Evolutionary conservation across 2,113 vertebrate species (phyloP).

Genomic region (Syngnathus typhle): DNA sequence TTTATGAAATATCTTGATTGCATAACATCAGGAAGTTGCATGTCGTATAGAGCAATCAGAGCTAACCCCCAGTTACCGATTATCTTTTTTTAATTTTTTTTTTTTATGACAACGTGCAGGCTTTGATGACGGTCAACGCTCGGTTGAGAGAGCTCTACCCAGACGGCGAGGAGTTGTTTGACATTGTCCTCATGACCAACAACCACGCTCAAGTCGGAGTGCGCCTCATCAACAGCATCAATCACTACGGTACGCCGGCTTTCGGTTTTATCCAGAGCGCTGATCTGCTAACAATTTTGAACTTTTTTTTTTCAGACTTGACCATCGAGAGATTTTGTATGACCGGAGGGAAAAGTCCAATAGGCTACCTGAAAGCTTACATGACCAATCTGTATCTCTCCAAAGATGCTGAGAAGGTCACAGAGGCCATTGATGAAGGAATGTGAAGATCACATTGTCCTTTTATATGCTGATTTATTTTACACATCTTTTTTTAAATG

Average conservation of each 20-base stretch:
- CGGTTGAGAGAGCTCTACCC: constrained; percentile 84
- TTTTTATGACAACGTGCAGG: constrained; percentile 38
- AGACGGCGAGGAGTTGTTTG: constrained; percentile 88
- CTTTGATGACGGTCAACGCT: constrained; percentile 80
- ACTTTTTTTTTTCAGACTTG: constrained; percentile 73
- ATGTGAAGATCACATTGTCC: constrained; percentile 7
- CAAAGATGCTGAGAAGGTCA: constrained; percentile 82
- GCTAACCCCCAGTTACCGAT: no score
- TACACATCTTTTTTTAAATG: background rate
- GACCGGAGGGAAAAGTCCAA: constrained; percentile 89
- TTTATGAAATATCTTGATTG: background rate
- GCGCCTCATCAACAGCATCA: constrained; percentile 96
- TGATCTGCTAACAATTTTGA: constrained; percentile 6
- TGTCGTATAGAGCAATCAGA: background rate
- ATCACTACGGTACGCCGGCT: constrained; percentile 82
- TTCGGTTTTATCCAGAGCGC: background rate
- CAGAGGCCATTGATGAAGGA: constrained; percentile 92
- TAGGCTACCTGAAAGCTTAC: constrained; percentile 90
- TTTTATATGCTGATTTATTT: background rate
- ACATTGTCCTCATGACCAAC: constrained; percentile 96
- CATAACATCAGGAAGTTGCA: background rate
- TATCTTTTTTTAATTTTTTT: no score
- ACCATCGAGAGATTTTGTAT: constrained; percentile 94
- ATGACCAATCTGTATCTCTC: constrained; percentile 94
- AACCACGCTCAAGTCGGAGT: constrained; percentile 96